phyloP scores from a whole-genome alignment of 1,140 invertebrate genomes.

The Magallana ariakensis region DNA sequence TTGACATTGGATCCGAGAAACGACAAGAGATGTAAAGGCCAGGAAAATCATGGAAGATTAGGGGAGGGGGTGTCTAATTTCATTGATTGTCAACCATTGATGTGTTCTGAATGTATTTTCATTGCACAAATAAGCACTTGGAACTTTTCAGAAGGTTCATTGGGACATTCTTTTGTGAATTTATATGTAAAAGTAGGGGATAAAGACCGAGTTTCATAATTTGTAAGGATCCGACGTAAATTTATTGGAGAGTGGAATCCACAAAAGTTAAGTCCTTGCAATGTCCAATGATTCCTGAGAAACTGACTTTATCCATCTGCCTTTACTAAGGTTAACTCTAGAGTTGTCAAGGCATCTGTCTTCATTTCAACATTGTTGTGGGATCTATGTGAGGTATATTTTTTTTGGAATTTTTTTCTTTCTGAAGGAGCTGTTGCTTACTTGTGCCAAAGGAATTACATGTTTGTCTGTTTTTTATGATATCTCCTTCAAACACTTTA shows the following conservation, averaged over 20 bases:
- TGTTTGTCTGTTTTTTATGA: neutral
- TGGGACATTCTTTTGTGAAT: neutral
- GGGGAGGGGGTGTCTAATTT: neutral
- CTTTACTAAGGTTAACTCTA: too few relatives aligned
- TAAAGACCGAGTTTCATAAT: neutral
- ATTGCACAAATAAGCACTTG: neutral
- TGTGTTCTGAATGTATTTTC: neutral
- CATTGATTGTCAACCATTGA: neutral
- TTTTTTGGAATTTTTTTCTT: neutral
- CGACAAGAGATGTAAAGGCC: neutral
- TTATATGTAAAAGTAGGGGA: neutral
- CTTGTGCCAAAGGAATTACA: neutral
- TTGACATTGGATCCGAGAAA: constrained; percentile 23
- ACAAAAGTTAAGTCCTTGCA: too few relatives aligned
- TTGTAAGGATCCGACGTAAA: too few relatives aligned
- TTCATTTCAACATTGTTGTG: neutral
- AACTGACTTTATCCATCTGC: too few relatives aligned
- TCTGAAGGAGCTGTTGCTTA: neutral
- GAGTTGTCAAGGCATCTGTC: neutral
- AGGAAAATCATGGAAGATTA: neutral
- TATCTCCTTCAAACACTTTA: neutral
- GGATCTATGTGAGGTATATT: neutral
- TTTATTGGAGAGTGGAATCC: too few relatives aligned
- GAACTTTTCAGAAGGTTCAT: neutral
- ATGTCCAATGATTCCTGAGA: too few relatives aligned